A percentile compares a stretch with the other conserved stretches of the same genome.
These are phyloP conservation scores for Apotomis turbidana DNA, from an alignment of 2,888 invertebrate species.

Conservation along the genomic window DNA sequence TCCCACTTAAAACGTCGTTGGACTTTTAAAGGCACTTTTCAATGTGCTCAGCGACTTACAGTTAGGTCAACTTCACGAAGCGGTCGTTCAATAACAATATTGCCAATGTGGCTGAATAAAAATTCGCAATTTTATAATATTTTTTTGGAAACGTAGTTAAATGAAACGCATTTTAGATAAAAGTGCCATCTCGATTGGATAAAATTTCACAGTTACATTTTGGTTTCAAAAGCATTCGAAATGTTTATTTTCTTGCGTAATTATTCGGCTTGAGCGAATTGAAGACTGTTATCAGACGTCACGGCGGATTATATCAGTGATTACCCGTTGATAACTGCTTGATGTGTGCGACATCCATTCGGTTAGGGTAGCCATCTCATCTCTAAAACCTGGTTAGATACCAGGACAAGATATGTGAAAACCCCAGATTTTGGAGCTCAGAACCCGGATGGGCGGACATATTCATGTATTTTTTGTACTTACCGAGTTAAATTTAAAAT, in stretches of 20 bases:
- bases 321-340: slow-evolving; percentile 26
- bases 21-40: slow-evolving; percentile 24
- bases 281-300: slow-evolving; percentile 33
- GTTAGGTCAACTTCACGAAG: slow-evolving; percentile 19
- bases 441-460: too few relatives aligned
- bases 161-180: slow-evolving; percentile 6
- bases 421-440: too few relatives aligned
- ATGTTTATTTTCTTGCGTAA: slow-evolving; percentile 22
- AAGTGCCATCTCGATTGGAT: slow-evolving; percentile 7
- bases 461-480: too few relatives aligned
- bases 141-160: neutral
- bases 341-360: neutral
- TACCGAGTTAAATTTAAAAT: too few relatives aligned
- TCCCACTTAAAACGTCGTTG: slow-evolving; percentile 1
- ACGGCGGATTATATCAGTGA: slow-evolving; percentile 30
- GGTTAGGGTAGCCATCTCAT: neutral
- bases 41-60: slow-evolving; percentile 7
- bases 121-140: slow-evolving; percentile 5
- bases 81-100: slow-evolving; percentile 20
- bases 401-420: too few relatives aligned
- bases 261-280: slow-evolving; percentile 11
- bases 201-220: slow-evolving; percentile 18
- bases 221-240: slow-evolving; percentile 4
- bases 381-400: too few relatives aligned
- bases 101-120: slow-evolving; percentile 23